Percentiles rank a stretch among this genome's conserved stretches.
These are phyloP conservation scores for Hydropotes inermis DNA, from an alignment of 2,113 vertebrate species.

Conservation along the genomic window DNA sequence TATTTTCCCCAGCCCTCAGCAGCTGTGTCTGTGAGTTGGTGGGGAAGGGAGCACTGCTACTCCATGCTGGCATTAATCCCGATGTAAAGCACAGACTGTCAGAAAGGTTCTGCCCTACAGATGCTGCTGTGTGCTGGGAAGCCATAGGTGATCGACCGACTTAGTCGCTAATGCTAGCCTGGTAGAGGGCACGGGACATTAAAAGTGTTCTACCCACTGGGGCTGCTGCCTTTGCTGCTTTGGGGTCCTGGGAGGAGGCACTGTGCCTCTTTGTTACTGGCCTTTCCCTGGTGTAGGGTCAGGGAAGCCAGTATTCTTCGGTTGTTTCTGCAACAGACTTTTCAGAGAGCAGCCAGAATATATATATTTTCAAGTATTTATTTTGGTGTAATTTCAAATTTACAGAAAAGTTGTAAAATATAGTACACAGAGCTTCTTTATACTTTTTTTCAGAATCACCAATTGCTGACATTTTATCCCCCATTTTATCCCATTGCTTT, in stretches of 20 bases:
- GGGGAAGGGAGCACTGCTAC: background rate
- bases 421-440: background rate
- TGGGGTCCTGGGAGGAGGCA: background rate
- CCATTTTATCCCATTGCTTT: background rate
- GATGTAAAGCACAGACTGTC: background rate
- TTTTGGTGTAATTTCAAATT: background rate
- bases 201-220: background rate
- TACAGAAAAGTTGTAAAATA: background rate
- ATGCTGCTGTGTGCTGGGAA: background rate
- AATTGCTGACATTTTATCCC: background rate
- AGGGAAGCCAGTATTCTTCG: background rate
- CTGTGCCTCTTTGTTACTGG: background rate
- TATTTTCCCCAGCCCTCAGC: background rate
- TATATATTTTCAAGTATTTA: background rate
- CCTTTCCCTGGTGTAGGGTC: background rate
- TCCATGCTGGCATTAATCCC: background rate
- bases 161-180: background rate
- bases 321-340: background rate
- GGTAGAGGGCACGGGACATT: background rate
- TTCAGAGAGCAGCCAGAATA: background rate
- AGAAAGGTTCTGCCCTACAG: background rate
- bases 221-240: background rate
- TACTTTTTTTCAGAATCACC: background rate
- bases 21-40: background rate
- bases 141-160: background rate